phyloP scores from a whole-genome alignment of 1,140 invertebrate genomes.

The Agrilus planipennis region DNA sequence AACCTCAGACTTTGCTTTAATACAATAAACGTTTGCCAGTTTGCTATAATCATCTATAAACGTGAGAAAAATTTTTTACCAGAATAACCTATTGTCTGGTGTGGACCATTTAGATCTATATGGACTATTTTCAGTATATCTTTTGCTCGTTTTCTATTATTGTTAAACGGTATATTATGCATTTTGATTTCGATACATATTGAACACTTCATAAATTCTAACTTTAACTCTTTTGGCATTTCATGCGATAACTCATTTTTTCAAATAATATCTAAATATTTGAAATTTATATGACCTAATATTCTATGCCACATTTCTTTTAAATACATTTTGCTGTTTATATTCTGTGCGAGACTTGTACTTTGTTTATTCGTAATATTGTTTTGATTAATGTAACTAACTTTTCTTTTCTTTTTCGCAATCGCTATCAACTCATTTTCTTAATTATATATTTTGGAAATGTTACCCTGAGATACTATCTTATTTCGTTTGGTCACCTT shows the following conservation, averaged over 20 bases:
- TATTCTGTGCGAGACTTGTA: no score
- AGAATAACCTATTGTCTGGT: slow-evolving; percentile 16
- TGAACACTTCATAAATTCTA: slow-evolving; percentile 17
- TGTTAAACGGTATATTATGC: slow-evolving; percentile 33
- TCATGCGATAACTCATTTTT: slow-evolving; percentile 20
- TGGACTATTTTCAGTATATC: slow-evolving; percentile 27
- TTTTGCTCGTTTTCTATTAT: slow-evolving; percentile 15
- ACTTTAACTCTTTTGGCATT: slow-evolving; percentile 15
- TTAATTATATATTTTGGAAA: slow-evolving; percentile 18
- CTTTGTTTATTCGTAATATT: no score
- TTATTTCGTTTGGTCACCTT: slow-evolving; percentile 23
- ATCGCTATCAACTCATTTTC: slow-evolving; percentile 20
- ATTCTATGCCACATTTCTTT: slow-evolving; percentile 29
- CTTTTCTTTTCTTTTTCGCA: no score
- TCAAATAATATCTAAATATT: slow-evolving; percentile 24
- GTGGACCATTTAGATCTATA: slow-evolving; percentile 31
- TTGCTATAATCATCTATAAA: slow-evolving; percentile 9
- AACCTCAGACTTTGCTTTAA: slow-evolving; percentile 28
- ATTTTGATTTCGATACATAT: slow-evolving; percentile 17
- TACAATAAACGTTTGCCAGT: no score
- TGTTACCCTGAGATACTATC: slow-evolving; percentile 15
- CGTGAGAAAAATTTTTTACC: slow-evolving; percentile 4
- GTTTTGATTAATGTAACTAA: no score
- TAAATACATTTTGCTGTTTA: slow-evolving; percentile 6
- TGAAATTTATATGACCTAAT: slow-evolving; percentile 29